Conservation (phyloP, 2,888 invertebrate genomes). For the Parelbella ahira region DNA sequence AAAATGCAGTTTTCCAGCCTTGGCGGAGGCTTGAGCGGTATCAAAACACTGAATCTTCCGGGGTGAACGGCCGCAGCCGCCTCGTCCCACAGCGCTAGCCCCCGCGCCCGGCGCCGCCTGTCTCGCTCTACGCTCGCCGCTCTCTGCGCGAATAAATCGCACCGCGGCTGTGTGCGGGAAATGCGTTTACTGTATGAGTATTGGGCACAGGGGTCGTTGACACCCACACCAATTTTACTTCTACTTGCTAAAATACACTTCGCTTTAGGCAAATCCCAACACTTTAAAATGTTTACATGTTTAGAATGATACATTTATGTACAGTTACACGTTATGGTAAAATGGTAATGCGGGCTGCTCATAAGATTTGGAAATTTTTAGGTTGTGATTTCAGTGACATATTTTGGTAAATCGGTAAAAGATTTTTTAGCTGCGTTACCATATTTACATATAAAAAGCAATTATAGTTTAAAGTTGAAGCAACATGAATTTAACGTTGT, state of each 20-base stretch:
- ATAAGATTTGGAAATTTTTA: too few relatives aligned
- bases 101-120: constrained; percentile 53
- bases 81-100: constrained; percentile 57
- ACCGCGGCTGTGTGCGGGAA: constrained; percentile 63
- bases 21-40: constrained; percentile 70
- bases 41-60: constrained; percentile 81
- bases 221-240: constrained; percentile 64
- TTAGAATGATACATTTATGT: too few relatives aligned
- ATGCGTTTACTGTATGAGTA: constrained; percentile 76
- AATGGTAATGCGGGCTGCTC: too few relatives aligned
- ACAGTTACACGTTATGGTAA: too few relatives aligned
- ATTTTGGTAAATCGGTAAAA: too few relatives aligned
- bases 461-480: too few relatives aligned
- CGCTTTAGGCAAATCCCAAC: constrained; percentile 3
- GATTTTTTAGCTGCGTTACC: too few relatives aligned
- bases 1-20: constrained; percentile 77
- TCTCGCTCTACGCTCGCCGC: constrained; percentile 41
- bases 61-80: constrained; percentile 70
- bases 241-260: constrained; percentile 28
- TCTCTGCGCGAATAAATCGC: constrained; percentile 66
- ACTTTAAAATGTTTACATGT: background rate
- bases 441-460: too few relatives aligned
- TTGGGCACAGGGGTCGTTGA: constrained; percentile 75
- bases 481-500: too few relatives aligned
- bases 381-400: too few relatives aligned